These are phyloP conservation scores for Scrobipalpa atriplicella DNA, from an alignment of 2,888 invertebrate genomes.

Conservation along the genomic window DNA sequence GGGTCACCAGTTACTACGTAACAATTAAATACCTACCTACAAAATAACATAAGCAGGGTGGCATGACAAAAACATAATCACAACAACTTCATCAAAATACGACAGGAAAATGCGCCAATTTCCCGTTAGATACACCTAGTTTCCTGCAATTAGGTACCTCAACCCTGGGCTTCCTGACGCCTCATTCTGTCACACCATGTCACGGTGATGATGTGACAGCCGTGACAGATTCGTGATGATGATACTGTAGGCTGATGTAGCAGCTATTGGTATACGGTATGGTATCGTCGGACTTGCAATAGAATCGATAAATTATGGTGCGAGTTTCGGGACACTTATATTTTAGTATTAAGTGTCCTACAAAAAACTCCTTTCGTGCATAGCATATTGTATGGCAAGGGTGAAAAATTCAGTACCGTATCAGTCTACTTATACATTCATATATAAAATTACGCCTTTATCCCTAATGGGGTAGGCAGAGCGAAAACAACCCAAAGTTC, in stretches of 20 bases:
- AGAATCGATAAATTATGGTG: background rate
- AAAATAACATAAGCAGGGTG: background rate
- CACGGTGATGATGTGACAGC: slow-evolving; percentile 42
- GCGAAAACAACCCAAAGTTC: no score
- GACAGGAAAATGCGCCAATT: slow-evolving; percentile 43
- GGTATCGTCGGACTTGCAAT: background rate
- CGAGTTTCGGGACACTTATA: background rate
- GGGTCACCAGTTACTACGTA: background rate
- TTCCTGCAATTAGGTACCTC: slow-evolving; percentile 55
- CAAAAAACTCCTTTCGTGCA: no score
- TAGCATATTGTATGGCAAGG: no score
- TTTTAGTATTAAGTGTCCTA: no score
- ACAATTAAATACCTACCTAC: background rate
- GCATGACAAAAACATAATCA: slow-evolving; percentile 26
- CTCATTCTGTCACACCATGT: slow-evolving; percentile 7
- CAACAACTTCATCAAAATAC: slow-evolving; percentile 35
- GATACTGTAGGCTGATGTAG: slow-evolving; percentile 39
- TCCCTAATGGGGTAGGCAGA: no score
- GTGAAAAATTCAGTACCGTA: no score
- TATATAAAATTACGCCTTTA: no score
- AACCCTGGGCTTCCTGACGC: slow-evolving; percentile 23
- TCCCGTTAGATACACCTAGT: slow-evolving; percentile 52
- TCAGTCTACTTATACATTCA: no score
- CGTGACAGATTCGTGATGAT: slow-evolving; percentile 50
- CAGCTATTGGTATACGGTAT: background rate